Base-by-base conservation (phyloP, 2,888 invertebrate genomes). In the Drosophila prostipennis region DNA sequence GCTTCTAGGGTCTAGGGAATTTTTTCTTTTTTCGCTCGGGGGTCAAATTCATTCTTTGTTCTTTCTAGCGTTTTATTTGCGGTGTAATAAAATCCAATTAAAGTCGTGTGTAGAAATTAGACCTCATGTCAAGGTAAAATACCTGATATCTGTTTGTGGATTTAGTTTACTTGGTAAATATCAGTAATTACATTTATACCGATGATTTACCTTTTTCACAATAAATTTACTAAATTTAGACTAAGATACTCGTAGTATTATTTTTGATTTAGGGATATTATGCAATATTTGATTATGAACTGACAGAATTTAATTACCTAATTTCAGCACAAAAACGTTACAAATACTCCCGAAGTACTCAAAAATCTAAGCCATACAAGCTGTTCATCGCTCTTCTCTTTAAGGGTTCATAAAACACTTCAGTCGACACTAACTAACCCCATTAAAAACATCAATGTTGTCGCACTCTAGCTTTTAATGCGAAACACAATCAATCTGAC, bases 391-490 rank as follows among this genome's bases (percentile, higher is more conserved):
- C 11, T 2, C 2, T 42, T 19, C 2, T 13, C 11, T 11, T 19
- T 10, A 16, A 42, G 42, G 2, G 26, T 36, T 37, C 37, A 54
- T 39, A 39, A 57, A 29, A 53, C 36, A 53, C 56, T 56, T 52
- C 36, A 10, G 10, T 26, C 13, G 54, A 13, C 37, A 29, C 56
- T 53, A 54, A 29, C 56, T 53, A 54, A 29, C 16, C 37, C 56
- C 54, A 57, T 57, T 57, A 55, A 55, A 57, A 57, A 57, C 57
- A 39, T 57, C 57, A 56, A 32, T 57, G 42, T 37, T 60, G 43
- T 36, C 34, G 42, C 36, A n/a, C 19, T 59, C 6, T 43, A 43
- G 58, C 58, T 43, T 26, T 59, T 60, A 60, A 60, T 60, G 45
- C 40, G 26, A 32, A 23, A 51, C 52, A 37, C 63, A 64, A 51